These are phyloP conservation scores for Neoarius graeffei DNA, from an alignment of 2,113 vertebrate species.

Conservation along the genomic window DNA sequence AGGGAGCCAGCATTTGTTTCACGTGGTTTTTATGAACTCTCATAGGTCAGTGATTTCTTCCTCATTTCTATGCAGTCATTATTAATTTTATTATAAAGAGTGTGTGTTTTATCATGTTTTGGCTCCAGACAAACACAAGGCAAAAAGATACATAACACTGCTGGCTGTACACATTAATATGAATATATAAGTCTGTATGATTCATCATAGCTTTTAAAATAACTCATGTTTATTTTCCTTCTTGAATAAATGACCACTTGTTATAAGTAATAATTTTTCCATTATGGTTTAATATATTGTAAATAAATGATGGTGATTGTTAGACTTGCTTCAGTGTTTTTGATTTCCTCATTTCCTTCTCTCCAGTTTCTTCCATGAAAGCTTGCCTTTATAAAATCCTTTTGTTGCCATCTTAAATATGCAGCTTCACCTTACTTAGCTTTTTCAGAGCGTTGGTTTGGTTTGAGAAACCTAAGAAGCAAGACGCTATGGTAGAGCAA, in stretches of 20 bases:
- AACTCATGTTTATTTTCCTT: constrained; percentile 73
- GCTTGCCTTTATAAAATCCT: background rate
- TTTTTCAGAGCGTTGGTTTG: constrained; percentile 26
- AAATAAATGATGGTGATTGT: constrained; percentile 78
- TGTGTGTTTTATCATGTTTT: constrained; percentile 52
- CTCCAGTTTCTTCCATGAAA: constrained; percentile 4
- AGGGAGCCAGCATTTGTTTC: constrained; percentile 51
- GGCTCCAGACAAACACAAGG: constrained; percentile 47
- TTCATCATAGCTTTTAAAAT: constrained; percentile 71
- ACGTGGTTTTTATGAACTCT: constrained; percentile 57
- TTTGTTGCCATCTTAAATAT: constrained; percentile 4
- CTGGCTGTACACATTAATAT: constrained; percentile 68
- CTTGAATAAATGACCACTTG: constrained; percentile 75
- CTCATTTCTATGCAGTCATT: constrained; percentile 68
- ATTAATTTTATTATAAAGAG: constrained; percentile 57
- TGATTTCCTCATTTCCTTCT: constrained; percentile 29
- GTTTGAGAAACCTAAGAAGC: background rate
- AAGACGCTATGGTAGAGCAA: background rate
- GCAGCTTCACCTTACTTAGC: background rate
- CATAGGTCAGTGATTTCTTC: constrained; percentile 53
- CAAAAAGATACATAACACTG: constrained; percentile 54
- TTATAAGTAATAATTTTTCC: constrained; percentile 72
- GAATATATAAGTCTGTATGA: constrained; percentile 71
- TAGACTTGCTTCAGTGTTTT: constrained; percentile 49
- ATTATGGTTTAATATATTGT: constrained; percentile 80